Evolutionary conservation across 1,140 invertebrate species (phyloP).

Genomic region (Caenorhabditis elegans): WBcel235 BX284603.4:5494501-5495000

Average conservation of each 20-base stretch:
- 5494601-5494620: conserved; percentile 68
- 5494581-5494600: conserved; percentile 70
- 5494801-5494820: conserved; percentile 71
- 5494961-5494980: conserved; percentile 77
- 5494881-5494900: conserved; percentile 26
- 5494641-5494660: too few species aligned
- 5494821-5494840: conserved; percentile 75
- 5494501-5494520: conserved; percentile 74
- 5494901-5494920: conserved; percentile 50
- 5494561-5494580: conserved; percentile 75
- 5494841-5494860: conserved; percentile 73
- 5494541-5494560: conserved; percentile 71
- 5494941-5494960: conserved; percentile 76
- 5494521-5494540: conserved; percentile 72
- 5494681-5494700: too few species aligned
- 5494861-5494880: conserved; percentile 49
- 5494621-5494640: too few species aligned
- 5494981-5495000: conserved; percentile 72
- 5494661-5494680: too few species aligned
- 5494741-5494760: too few species aligned
- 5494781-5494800: conserved; percentile 39
- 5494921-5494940: conserved; percentile 70
- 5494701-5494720: too few species aligned
- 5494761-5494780: not conserved
- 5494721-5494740: too few species aligned